Base-by-base conservation (phyloP, 1,140 invertebrate species). In the Teleopsis dalmanni region DNA sequence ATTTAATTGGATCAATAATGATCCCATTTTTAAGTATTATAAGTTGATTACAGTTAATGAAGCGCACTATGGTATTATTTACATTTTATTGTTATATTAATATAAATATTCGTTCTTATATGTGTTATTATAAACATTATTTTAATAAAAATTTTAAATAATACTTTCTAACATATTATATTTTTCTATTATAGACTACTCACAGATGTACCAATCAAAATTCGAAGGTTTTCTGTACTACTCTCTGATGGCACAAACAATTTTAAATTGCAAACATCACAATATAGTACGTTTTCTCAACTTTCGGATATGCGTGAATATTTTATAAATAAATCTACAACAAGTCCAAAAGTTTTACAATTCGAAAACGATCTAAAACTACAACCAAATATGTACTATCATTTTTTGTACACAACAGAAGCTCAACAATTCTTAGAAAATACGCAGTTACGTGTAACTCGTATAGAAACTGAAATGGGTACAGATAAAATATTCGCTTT, bases 351-450 rank as follows among this genome's bases (percentile, higher is more conserved):
- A n/a, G 13, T 41, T 2, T 22, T 40, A n/a, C 44, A 41, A 36
- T 60, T 57, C 31, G 66, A 70, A 23, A 52, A 52, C 33, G 58
- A 70, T 37, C 59, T 62, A 49, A 54, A 59, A 48, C 47, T 71
- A 19, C 62, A 70, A 41, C 62, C 65, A 0, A 54, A 54, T 29
- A 56, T 48, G 9, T 69, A 62, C 14, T 70, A 69, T 47, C 60
- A 67, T 25, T 42, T 71, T 3, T 19, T 56, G 5, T 69, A 65
- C 46, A 56, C 41, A 23, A 66, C 60, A 1, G 65, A 69, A 41
- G 60, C 63, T 0, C 52, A 62, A 49, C 61, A 70, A 44, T 71
- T 70, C 42, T 54, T 62, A 23, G 68, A 71, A 51, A 71, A 71
- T 47, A 62, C 62, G 4, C 65, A 71, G 50, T 54, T 65, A 42